These are phyloP conservation scores for Percopsis transmontana DNA, from an alignment of 2,113 vertebrate genomes.

Conservation along the genomic window DNA sequence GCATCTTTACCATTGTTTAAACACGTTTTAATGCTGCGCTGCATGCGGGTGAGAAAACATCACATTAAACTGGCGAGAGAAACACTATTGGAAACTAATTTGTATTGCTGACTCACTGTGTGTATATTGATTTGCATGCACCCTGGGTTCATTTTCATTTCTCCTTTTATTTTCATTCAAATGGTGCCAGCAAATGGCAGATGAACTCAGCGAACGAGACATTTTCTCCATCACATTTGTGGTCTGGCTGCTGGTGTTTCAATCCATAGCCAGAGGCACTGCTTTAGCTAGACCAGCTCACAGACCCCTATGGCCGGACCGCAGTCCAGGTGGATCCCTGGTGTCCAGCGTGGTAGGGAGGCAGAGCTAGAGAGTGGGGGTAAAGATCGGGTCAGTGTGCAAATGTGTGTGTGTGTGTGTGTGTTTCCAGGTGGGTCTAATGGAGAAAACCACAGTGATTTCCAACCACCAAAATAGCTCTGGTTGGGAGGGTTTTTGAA, in stretches of 20 bases:
- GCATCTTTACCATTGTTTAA: slow-evolving; percentile 36
- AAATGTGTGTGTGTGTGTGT: background rate
- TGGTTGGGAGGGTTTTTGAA: slow-evolving; percentile 35
- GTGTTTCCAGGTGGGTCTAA: background rate
- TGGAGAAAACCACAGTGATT: slow-evolving; percentile 10
- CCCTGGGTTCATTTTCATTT: slow-evolving; percentile 39
- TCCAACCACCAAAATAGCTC: slow-evolving; percentile 29
- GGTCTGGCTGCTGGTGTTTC: slow-evolving; percentile 11
- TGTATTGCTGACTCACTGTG: slow-evolving; percentile 37
- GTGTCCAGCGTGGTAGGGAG: slow-evolving; percentile 11
- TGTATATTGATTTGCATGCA: slow-evolving; percentile 52
- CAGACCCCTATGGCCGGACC: slow-evolving; percentile 13
- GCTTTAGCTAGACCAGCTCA: slow-evolving; percentile 20
- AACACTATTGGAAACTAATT: slow-evolving; percentile 46
- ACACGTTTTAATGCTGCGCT: slow-evolving; percentile 29
- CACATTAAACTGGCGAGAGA: slow-evolving; percentile 29
- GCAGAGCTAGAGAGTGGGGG: background rate
- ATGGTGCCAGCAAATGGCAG: slow-evolving; percentile 6
- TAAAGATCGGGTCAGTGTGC: slow-evolving; percentile 2
- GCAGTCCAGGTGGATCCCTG: slow-evolving; percentile 8
- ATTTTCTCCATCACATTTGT: slow-evolving; percentile 9
- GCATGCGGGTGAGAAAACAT: slow-evolving; percentile 39
- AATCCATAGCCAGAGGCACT: slow-evolving; percentile 3
- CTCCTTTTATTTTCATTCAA: slow-evolving; percentile 45
- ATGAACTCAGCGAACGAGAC: slow-evolving; percentile 4